Percentiles rank a stretch among this genome's conserved stretches.
Evolutionary conservation across 2,888 invertebrate genomes (phyloP).

Genomic region (Andrena hattorfiana): DNA sequence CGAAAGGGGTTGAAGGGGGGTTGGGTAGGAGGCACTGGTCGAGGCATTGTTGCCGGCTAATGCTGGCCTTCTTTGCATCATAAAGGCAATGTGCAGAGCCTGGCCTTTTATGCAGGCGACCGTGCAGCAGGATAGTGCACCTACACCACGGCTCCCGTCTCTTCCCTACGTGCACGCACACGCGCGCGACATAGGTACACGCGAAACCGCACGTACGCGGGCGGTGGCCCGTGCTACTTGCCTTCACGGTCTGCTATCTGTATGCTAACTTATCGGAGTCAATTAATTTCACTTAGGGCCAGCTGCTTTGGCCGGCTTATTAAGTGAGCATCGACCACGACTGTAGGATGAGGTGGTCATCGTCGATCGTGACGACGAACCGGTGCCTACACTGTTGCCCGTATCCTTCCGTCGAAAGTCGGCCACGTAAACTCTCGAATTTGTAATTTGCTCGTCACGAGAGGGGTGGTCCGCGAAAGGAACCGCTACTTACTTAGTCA

Average conservation of each 20-base stretch:
- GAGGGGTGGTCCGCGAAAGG: too few species aligned
- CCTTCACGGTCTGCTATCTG: slow-evolving; percentile 58
- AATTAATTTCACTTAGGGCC: slow-evolving; percentile 75
- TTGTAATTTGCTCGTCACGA: too few species aligned
- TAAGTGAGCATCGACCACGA: slow-evolving; percentile 36
- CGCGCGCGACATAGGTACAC: slow-evolving; percentile 24
- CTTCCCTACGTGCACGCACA: not conserved
- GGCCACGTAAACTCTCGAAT: not conserved
- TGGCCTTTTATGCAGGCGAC: slow-evolving; percentile 70
- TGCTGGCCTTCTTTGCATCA: slow-evolving; percentile 79
- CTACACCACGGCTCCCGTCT: slow-evolving; percentile 29
- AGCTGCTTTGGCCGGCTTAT: slow-evolving; percentile 59
- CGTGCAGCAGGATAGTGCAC: slow-evolving; percentile 62
- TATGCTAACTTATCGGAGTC: slow-evolving; percentile 68
- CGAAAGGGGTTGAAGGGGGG: slow-evolving; percentile 12
- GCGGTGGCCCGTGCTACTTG: slow-evolving; percentile 53
- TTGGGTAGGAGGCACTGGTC: slow-evolving; percentile 52
- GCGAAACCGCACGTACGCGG: slow-evolving; percentile 52
- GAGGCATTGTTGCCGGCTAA: slow-evolving; percentile 78
- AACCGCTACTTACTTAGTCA: too few species aligned
- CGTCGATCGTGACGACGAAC: not conserved
- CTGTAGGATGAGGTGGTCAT: slow-evolving; percentile 16
- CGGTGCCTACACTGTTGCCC: not conserved
- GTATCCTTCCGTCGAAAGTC: not conserved
- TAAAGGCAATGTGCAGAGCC: slow-evolving; percentile 73